phyloP scores from a whole-genome alignment of 1,140 invertebrate genomes.

The Semibalanus balanoides region DNA sequence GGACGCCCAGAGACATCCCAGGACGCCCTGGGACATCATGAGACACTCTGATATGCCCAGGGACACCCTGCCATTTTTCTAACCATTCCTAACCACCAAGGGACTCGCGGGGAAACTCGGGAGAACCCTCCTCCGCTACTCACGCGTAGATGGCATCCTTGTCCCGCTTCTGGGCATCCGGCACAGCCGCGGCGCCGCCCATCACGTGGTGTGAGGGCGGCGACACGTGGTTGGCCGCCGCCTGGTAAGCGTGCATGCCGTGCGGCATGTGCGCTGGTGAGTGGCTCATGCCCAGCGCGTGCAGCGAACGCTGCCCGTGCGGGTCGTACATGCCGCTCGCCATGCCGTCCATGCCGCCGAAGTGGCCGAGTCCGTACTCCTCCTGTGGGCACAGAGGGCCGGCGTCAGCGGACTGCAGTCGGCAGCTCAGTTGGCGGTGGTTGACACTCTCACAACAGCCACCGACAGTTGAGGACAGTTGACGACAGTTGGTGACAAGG shows the following conservation, averaged over 20 bases:
- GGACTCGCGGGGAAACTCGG: too few relatives aligned
- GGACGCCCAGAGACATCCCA: too few relatives aligned
- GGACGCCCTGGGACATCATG: too few relatives aligned
- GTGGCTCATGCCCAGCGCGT: neutral
- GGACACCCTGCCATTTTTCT: too few relatives aligned
- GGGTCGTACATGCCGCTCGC: neutral
- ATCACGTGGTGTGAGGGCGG: neutral
- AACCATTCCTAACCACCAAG: too few relatives aligned
- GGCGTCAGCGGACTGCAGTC: neutral
- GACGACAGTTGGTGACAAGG: too few relatives aligned
- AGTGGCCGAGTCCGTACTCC: neutral
- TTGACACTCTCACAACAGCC: too few relatives aligned
- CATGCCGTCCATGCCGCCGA: neutral
- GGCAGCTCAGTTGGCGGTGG: too few relatives aligned
- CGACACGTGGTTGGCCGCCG: neutral
- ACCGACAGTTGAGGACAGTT: neutral
- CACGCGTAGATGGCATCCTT: slow-evolving; percentile 4
- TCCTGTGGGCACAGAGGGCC: neutral
- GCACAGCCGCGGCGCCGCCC: neutral
- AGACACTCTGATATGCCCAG: too few relatives aligned
- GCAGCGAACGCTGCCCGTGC: neutral
- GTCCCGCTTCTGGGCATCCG: neutral
- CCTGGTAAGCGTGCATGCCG: neutral
- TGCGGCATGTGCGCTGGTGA: neutral
- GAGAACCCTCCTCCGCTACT: too few relatives aligned